phyloP scores from a whole-genome alignment of 2,888 invertebrate genomes.

The Chironomus riparius region DNA sequence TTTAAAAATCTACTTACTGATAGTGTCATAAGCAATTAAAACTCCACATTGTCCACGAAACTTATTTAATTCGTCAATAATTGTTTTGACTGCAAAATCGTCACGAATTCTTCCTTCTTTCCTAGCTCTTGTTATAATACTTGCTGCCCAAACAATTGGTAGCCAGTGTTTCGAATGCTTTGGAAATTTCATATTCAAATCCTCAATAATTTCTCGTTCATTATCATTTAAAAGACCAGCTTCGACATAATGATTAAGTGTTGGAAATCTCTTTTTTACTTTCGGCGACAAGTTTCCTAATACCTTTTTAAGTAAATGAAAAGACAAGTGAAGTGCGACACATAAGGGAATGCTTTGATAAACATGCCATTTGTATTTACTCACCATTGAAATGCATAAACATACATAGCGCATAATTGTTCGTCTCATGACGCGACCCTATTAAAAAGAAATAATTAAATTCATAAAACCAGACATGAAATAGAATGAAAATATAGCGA shows the following conservation, averaged over 20 bases:
- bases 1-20: constrained; percentile 41
- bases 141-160: constrained; percentile 85
- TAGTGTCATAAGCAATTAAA: constrained; percentile 67
- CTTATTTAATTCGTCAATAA: constrained; percentile 78
- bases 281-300: constrained; percentile 77
- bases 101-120: constrained; percentile 82
- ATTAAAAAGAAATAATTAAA: too few species aligned
- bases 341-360: not conserved
- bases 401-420: constrained; percentile 78
- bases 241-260: constrained; percentile 72
- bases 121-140: constrained; percentile 79
- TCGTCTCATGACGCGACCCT: constrained; percentile 70
- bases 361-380: not conserved
- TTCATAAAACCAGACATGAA: too few species aligned
- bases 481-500: too few species aligned
- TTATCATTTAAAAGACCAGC: constrained; percentile 74
- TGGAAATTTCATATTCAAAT: constrained; percentile 71
- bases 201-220: constrained; percentile 68
- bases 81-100: constrained; percentile 87
- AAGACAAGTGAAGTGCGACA: too few species aligned
- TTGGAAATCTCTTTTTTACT: constrained; percentile 83
- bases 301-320: constrained; percentile 40
- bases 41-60: constrained; percentile 72
- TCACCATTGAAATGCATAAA: constrained; percentile 67
- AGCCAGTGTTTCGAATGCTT: constrained; percentile 83